A percentile compares a stretch with the other conserved stretches of the same genome.
Conservation (phyloP, 2,888 invertebrate species). For the Chrysolina americana region DNA sequence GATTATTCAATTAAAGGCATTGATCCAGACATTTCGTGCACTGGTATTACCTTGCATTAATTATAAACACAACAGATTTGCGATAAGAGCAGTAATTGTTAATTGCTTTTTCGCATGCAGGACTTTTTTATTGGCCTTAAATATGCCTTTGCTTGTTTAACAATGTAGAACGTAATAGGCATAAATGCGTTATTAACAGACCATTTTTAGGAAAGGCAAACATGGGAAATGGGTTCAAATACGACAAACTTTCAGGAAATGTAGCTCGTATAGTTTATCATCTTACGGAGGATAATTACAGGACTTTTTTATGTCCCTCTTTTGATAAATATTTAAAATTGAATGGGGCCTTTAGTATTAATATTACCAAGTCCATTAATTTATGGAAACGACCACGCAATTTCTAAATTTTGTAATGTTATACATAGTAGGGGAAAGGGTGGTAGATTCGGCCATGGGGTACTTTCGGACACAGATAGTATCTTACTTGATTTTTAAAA, state of each 20-base stretch:
- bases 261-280: conserved; percentile 2
- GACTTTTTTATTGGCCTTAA: conserved; percentile 62
- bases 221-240: conserved; percentile 26
- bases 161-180: conserved; percentile 59
- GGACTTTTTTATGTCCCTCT: neutral
- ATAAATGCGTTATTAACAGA: conserved; percentile 50
- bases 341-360: too few species aligned
- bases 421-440: too few species aligned
- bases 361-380: too few species aligned
- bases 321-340: neutral
- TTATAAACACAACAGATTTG: conserved; percentile 71
- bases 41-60: conserved; percentile 70
- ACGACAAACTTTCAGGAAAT: conserved; percentile 8
- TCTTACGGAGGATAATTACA: neutral
- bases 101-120: conserved; percentile 70
- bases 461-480: too few species aligned
- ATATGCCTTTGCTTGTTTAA: conserved; percentile 65
- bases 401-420: too few species aligned
- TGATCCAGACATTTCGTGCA: conserved; percentile 67
- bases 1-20: conserved; percentile 69
- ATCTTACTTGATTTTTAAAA: too few species aligned
- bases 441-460: too few species aligned
- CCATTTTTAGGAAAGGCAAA: conserved; percentile 29
- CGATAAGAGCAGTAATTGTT: conserved; percentile 70
- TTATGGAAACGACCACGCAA: too few species aligned